Evolutionary conservation across 2,888 invertebrate genomes (phyloP), one percentile per base, ranked within the genome.

Genomic region (Erebia ligea): DNA sequence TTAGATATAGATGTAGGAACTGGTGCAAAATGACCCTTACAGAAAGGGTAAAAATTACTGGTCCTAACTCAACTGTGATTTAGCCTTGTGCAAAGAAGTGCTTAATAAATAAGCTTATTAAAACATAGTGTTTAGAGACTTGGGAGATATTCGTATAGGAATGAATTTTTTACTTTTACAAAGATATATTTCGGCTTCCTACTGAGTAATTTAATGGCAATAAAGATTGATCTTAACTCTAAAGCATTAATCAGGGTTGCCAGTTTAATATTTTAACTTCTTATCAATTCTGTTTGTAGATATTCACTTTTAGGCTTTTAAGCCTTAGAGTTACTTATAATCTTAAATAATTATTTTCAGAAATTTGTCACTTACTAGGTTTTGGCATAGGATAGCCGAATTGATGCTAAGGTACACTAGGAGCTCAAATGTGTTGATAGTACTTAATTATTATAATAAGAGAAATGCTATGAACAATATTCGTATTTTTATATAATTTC

Each of bases 21-120:
- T 81, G 75, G 79, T 82, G 82, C 79, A 83, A 81, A 82, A 80
- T 75, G 69, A 77, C 76, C 78, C 75, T 76, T 79, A 25, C 3
- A 63, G 19, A 25, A 64, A 42, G 68, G 68, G 62, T 71, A 62
- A 19, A 57, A 52, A 56, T 68, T 74, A 76, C 76, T 84, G 86
- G 88, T 85, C 88, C 88, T 87, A 86, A 85, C 83, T 86, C 82
- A 87, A 83, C 92, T 92, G 92, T 92, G 92, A 92, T 92, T 84
- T 86, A 81, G 86, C 84, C 88, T 84, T 90, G 81, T 86, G 74
- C 70, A 69, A 73, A 67, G 67, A 69, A 65, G 65, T n/a, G n/a
- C n/a, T n/a, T n/a, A 71, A 64, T 59, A 73, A 67, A 69, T 69
- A 67, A 71, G 67, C 68, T 67, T 72, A 62, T 64, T 42, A 61